These are phyloP conservation scores for Sceloporus undulatus DNA, from an alignment of 2,113 vertebrate genomes.

Conservation along the genomic window DNA sequence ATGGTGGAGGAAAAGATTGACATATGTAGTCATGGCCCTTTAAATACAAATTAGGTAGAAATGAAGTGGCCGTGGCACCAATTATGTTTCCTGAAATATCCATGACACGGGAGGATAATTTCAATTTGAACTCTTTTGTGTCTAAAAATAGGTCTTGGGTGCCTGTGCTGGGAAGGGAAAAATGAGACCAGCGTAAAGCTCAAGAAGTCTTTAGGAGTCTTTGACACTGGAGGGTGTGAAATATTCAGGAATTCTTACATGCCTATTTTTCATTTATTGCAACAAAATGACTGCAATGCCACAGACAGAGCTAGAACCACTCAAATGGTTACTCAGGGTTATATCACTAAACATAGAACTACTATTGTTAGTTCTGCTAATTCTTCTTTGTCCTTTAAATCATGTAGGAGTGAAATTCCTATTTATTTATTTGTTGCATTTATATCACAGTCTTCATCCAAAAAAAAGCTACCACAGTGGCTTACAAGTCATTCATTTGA, in stretches of 20 bases:
- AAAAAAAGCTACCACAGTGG: no score
- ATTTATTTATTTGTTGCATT: no score
- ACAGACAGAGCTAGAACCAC: neutral
- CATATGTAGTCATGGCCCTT: constrained; percentile 7
- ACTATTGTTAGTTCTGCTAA: neutral
- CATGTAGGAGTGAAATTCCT: no score
- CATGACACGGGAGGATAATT: constrained; percentile 14
- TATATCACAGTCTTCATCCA: no score
- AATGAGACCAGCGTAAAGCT: constrained; percentile 3
- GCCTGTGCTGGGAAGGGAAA: neutral
- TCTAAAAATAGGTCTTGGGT: constrained; percentile 4
- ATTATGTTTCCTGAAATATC: constrained; percentile 33
- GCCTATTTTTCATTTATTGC: neutral
- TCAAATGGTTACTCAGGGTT: no score
- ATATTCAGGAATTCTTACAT: constrained; percentile 7
- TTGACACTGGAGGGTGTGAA: constrained; percentile 1
- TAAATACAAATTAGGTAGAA: constrained; percentile 29
- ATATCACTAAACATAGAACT: neutral
- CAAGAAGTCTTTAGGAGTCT: neutral
- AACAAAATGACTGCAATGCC: neutral
- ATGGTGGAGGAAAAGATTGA: neutral
- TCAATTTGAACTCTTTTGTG: constrained; percentile 10
- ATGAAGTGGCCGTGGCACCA: constrained; percentile 23
- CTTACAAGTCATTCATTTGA: no score
- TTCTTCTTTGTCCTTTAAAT: no score